Base-by-base conservation (phyloP, 2,888 invertebrate genomes). In the Lypha dubia region DNA sequence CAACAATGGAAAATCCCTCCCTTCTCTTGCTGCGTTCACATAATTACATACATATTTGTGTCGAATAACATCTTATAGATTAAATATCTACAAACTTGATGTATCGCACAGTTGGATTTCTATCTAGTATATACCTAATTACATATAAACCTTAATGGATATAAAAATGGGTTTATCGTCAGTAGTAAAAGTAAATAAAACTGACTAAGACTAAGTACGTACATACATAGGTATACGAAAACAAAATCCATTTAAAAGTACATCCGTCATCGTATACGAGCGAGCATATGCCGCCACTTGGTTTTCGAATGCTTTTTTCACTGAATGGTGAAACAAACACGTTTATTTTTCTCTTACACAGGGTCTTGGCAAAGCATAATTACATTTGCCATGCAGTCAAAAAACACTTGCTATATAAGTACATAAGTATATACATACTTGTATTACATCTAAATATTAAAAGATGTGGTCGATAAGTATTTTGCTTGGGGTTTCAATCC, bases 51-150 rank as follows among this genome's bases (percentile, higher is more conserved):
- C 38, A 49, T 44, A 63, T 49, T 46, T 74, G 67, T 22, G 15
- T 46, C 32, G 79, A 79, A 44, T 53, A 53, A 24, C 49, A 70
- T 63, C 53, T 63, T 63, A 63, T 46, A 44, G 70, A 71, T 63
- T 51, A 53, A 53, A 35, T 53, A 70, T 63, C 51, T 51, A 51
- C 51, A 41, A 70, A 62, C 51, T 53, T 79, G 35, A 70, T 71
- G 81, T 76, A 63, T 56, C 53, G 44, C 76, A 71, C 76, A 76
- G 70, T 76, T 76, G 70, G 32, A 51, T 51, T 41, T 62, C 22
- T 56, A 70, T 56, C 53, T 51, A 46, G 51, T 15, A 22, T 53
- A 24, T 13, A 22, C 13, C 9, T 35, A 17, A 44, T 3, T 24
- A 51, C 58, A 35, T 24, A 38, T 46, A 8, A 35, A 35, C 28